Conservation (phyloP, 2,113 vertebrate genomes). For the Amphiprion ocellaris region DNA sequence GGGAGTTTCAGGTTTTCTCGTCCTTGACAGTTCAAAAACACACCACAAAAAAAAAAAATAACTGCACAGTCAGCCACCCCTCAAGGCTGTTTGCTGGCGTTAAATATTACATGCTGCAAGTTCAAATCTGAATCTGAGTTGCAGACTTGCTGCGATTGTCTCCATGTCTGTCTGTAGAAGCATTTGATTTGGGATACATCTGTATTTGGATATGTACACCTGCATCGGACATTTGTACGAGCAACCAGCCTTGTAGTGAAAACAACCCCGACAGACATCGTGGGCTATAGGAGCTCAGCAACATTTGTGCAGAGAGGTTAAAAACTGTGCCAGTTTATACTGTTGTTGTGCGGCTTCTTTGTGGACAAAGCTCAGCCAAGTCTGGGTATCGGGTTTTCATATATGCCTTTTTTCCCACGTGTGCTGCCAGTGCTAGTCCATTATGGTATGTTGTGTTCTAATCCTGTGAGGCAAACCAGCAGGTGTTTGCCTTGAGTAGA, state of each 20-base stretch:
- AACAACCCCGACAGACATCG: constrained; percentile 6
- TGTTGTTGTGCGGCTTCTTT: not conserved
- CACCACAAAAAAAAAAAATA: not conserved
- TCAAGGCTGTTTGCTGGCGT: constrained; percentile 10
- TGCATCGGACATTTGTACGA: constrained; percentile 29
- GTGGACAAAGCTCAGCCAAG: not conserved
- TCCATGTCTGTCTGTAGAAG: not conserved
- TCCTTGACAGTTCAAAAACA: constrained; percentile 25
- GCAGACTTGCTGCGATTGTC: constrained; percentile 30
- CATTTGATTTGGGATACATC: constrained; percentile 16
- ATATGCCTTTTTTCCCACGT: no score
- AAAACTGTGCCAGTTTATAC: not conserved
- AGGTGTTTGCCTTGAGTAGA: constrained; percentile 27
- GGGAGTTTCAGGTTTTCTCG: constrained; percentile 9
- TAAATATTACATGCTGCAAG: constrained; percentile 21
- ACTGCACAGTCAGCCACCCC: not conserved
- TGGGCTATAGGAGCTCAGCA: not conserved
- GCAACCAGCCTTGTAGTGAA: not conserved
- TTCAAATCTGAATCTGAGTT: constrained; percentile 44
- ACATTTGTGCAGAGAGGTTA: constrained; percentile 1
- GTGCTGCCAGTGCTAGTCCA: not conserved
- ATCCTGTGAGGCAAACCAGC: not conserved
- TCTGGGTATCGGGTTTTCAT: constrained; percentile 29
- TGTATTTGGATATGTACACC: constrained; percentile 24
- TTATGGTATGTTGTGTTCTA: not conserved